phyloP scores from a whole-genome alignment of 2,797 vertebrate genomes.

The Melanotaenia maccullochi region DNA sequence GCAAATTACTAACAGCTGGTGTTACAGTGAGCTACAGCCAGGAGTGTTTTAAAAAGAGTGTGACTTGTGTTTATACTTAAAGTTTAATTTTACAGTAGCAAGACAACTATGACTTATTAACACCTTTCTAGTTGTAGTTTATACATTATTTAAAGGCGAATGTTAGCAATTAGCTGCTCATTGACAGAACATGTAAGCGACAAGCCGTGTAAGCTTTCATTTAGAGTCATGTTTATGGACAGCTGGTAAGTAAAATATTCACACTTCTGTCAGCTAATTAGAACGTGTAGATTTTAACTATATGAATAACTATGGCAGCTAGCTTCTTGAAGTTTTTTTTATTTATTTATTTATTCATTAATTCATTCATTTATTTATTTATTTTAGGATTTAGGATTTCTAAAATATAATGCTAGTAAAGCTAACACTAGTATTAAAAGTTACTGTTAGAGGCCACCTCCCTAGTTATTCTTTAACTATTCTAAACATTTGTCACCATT shows the following conservation, averaged over 20 bases:
- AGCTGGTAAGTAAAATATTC: neutral
- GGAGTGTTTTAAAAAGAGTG: neutral
- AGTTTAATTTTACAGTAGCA: neutral
- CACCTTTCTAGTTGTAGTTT: neutral
- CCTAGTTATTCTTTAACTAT: too few species aligned
- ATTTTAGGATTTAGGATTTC: neutral
- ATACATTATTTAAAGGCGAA: neutral
- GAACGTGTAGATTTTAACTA: neutral
- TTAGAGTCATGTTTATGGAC: neutral
- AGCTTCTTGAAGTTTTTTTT: neutral
- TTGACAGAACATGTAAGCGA: neutral
- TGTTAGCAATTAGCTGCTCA: neutral
- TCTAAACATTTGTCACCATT: too few species aligned
- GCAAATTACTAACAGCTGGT: constrained; percentile 32
- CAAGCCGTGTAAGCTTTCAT: neutral
- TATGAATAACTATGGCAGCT: neutral
- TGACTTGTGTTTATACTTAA: neutral
- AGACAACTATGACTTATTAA: neutral
- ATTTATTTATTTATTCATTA: neutral
- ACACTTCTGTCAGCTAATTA: neutral
- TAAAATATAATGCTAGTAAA: neutral
- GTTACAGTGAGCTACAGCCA: neutral
- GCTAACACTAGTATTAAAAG: neutral
- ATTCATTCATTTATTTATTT: too few species aligned
- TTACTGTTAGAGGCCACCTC: too few species aligned